Evolutionary conservation across 2,888 invertebrate genomes (phyloP).

Genomic region (Escarpia spicata): DNA sequence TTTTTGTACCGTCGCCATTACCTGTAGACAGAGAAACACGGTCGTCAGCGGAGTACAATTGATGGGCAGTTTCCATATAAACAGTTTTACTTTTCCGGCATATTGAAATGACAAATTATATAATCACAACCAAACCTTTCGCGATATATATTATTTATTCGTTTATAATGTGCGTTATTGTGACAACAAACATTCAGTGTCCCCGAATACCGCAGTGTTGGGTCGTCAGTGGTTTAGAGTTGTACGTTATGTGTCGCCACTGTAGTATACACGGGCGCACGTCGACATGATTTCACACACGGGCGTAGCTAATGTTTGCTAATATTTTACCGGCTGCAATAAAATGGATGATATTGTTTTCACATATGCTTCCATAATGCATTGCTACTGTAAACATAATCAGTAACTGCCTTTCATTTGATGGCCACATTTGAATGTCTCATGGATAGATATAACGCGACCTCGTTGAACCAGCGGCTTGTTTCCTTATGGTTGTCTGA

Average conservation of each 20-base stretch:
- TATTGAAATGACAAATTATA: neutral
- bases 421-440: neutral
- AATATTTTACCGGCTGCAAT: no score
- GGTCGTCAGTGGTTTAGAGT: neutral
- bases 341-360: no score
- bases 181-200: neutral
- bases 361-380: no score
- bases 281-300: neutral
- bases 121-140: neutral
- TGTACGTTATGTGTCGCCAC: neutral
- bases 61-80: neutral
- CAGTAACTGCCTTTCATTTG: neutral
- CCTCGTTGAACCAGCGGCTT: neutral
- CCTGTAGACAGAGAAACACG: neutral
- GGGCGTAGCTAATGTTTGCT: no score
- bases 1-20: conserved; percentile 7
- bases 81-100: neutral
- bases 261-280: neutral
- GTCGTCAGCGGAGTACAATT: neutral
- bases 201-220: neutral
- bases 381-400: neutral
- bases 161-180: neutral
- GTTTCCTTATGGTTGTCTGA: neutral
- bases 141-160: neutral
- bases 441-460: neutral